Percentiles rank a stretch among this genome's conserved stretches.
phyloP scores from a whole-genome alignment of 2,888 invertebrate genomes.

The Ichneumoninae sp. region DNA sequence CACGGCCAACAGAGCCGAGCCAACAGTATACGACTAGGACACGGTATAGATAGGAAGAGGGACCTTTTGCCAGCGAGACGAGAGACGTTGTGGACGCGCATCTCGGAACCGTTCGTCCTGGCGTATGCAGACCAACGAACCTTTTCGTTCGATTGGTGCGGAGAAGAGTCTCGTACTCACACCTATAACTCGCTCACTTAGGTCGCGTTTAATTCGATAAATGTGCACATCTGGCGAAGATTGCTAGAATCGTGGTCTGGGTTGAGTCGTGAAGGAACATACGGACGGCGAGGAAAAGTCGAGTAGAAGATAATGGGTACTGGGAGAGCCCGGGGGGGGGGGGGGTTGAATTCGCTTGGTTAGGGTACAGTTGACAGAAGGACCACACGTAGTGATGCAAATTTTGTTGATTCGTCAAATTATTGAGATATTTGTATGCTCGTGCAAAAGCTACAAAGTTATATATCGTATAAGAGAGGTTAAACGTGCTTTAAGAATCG shows the following conservation, averaged over 20 bases:
- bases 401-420: slow-evolving; percentile 7
- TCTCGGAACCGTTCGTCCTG: slow-evolving; percentile 66
- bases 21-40: slow-evolving; percentile 54
- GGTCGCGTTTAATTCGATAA: slow-evolving; percentile 75
- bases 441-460: slow-evolving; percentile 9
- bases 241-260: slow-evolving; percentile 57
- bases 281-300: slow-evolving; percentile 4
- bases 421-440: slow-evolving; percentile 9
- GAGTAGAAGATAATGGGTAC: slow-evolving; percentile 13
- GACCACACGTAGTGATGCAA: slow-evolving; percentile 1
- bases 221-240: slow-evolving; percentile 72
- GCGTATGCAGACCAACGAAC: slow-evolving; percentile 51
- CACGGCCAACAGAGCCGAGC: slow-evolving; percentile 43
- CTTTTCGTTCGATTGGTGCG: slow-evolving; percentile 26
- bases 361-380: background rate
- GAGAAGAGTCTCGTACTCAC: slow-evolving; percentile 58
- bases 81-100: slow-evolving; percentile 52
- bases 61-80: slow-evolving; percentile 58
- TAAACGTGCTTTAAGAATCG: slow-evolving; percentile 33
- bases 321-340: background rate
- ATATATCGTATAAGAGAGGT: slow-evolving; percentile 15
- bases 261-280: slow-evolving; percentile 10
- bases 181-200: slow-evolving; percentile 66
- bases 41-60: slow-evolving; percentile 53
- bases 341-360: slow-evolving; percentile 7